Percentiles rank a stretch among this genome's conserved stretches.
These are phyloP conservation scores for Cyanocitta stelleri DNA, from an alignment of 2,113 vertebrate genomes.

Conservation along the genomic window DNA sequence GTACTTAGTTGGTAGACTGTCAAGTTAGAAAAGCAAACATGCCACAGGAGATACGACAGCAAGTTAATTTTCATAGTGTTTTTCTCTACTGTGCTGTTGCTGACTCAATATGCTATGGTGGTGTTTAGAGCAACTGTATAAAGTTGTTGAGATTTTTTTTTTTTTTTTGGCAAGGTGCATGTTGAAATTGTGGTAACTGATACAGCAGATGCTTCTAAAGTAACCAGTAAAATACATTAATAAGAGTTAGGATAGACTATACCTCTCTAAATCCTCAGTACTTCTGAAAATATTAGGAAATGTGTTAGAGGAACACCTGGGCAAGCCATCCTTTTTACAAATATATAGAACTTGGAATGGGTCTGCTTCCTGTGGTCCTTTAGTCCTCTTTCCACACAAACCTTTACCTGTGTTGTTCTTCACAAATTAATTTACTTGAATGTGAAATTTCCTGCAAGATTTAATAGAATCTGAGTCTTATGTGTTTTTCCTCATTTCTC, in stretches of 20 bases:
- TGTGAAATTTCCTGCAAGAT: background rate
- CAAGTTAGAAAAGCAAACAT: background rate
- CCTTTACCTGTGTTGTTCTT: background rate
- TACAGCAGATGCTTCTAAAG: background rate
- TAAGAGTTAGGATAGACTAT: background rate
- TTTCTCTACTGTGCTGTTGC: background rate
- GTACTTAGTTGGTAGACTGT: background rate
- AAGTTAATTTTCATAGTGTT: background rate
- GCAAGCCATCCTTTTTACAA: rapidly evolving
- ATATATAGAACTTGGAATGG: background rate
- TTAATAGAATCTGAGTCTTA: background rate
- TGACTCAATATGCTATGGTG: background rate
- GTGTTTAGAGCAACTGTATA: background rate
- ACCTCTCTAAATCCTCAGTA: background rate
- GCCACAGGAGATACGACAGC: background rate
- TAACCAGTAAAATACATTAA: background rate
- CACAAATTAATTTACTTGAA: background rate
- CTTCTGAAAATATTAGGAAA: background rate
- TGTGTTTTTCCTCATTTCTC: background rate
- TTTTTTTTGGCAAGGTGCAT: background rate
- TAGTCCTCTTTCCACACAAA: background rate
- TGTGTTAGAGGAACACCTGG: background rate
- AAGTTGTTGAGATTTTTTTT: background rate
- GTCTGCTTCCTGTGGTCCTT: background rate
- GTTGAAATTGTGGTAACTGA: background rate